Evolutionary conservation across 2,113 vertebrate species (phyloP).

Genomic region (Enhydra lutris): DNA sequence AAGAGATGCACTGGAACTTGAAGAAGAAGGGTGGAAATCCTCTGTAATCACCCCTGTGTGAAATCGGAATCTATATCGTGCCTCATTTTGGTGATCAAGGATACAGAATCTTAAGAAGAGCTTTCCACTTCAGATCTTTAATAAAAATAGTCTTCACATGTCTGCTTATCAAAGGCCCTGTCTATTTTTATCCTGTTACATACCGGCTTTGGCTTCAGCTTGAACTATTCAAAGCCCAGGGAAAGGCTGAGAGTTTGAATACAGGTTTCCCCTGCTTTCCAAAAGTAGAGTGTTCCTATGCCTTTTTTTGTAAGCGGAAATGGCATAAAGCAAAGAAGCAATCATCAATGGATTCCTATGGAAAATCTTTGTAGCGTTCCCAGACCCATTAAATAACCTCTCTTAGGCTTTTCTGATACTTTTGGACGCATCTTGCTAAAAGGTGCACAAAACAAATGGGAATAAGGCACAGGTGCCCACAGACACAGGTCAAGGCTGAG

Average conservation of each 20-base stretch:
- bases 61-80: neutral
- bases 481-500: neutral
- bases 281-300: neutral
- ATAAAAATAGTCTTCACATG: neutral
- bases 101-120: neutral
- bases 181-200: slow-evolving; percentile 26
- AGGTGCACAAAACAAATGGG: neutral
- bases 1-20: neutral
- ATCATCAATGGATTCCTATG: neutral
- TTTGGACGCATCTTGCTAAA: neutral
- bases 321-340: neutral
- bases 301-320: neutral
- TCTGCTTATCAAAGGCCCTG: neutral
- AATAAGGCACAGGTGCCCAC: neutral
- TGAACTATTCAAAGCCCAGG: neutral
- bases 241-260: slow-evolving; percentile 1
- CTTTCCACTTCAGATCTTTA: slow-evolving; percentile 38
- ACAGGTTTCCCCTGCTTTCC: neutral
- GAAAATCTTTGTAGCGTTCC: neutral
- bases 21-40: neutral
- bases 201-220: neutral
- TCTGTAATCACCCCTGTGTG: neutral
- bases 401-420: neutral
- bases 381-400: neutral
- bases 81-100: slow-evolving; percentile 15